Evolutionary conservation across 2,113 vertebrate species (phyloP), one percentile per base, ranked within the genome.

Genomic region (Coreoperca whiteheadi): DNA sequence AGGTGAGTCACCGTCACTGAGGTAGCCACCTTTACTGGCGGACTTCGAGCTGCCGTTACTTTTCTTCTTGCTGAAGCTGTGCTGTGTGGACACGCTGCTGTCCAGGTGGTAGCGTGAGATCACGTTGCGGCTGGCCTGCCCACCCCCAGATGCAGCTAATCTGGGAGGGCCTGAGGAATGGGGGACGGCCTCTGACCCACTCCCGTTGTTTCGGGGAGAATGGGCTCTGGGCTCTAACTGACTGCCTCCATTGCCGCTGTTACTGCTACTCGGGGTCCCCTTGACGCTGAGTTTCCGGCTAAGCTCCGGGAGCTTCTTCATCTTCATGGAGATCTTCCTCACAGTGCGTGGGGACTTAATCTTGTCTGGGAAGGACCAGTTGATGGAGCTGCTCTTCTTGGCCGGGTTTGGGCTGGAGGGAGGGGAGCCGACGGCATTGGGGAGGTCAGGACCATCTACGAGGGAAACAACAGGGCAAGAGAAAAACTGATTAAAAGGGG

Each of bases 321-420:
- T 99, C 93, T 97, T 99, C 97, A 99, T 99, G 50, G 98, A 99
- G 86, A 99, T 96, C 89, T 99, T 99, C 82, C 98, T 96, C 71
- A 99, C 98, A 0, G 98, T 99, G 79, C 97, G 96, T 2, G 98
- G 98, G 81, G 98, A 99, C 92, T 99, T 99, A 87, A 99, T 99
- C 95, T 96, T 99, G 85, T 99, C 98, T 1, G 97, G 98, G 63
- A 99, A 97, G 83, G 98, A 97, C 98, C 98, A 99, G 92, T 96
- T 99, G 91, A 99, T 97, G 28, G 97, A 96, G 84, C 96, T 96
- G 0, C 96, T 96, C 94, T 98, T 99, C 94, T 99, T 99, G 82
- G 95, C 84, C 2, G 97, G 97, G 89, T 96, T 98, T 12, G 97
- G 97, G 89, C 96, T 98, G 79, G 96, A 96, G 10, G 97, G 96